A percentile compares a stretch with the other conserved stretches of the same genome.
Evolutionary conservation across 1,140 invertebrate genomes (phyloP).

Genomic region (Ceratina calcarata): DNA sequence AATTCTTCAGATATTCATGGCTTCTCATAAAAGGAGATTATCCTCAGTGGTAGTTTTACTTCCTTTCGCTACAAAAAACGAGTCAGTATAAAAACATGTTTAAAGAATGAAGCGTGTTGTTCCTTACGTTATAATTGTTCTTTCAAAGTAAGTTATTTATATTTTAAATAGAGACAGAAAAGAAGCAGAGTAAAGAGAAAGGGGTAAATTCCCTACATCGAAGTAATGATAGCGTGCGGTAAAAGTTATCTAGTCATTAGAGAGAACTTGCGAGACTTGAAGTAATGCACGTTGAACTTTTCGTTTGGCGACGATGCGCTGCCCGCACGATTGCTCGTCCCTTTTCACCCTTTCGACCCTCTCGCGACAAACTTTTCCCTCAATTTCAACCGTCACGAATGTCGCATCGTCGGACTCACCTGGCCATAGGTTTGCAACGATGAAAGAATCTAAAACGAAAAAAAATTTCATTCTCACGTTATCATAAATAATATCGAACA

Average conservation of each 20-base stretch:
- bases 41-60: no score
- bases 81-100: no score
- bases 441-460: conserved; percentile 1
- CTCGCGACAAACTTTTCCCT: conserved; percentile 52
- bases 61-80: background rate
- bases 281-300: conserved; percentile 13
- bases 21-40: conserved; percentile 13
- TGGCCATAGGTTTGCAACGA: background rate
- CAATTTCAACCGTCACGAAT: conserved; percentile 49
- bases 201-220: background rate
- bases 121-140: background rate
- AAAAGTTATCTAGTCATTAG: background rate
- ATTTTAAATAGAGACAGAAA: background rate
- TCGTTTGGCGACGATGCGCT: background rate
- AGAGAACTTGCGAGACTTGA: conserved; percentile 8
- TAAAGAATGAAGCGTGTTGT: no score
- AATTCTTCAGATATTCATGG: background rate
- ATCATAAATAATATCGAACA: no score
- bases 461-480: no score
- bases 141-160: background rate
- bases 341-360: conserved; percentile 44
- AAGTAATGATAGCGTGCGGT: background rate
- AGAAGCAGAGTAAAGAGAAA: background rate
- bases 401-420: background rate
- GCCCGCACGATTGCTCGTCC: background rate